Conservation (phyloP, 2,888 invertebrate genomes). For the Perizoma flavofasciatum region DNA sequence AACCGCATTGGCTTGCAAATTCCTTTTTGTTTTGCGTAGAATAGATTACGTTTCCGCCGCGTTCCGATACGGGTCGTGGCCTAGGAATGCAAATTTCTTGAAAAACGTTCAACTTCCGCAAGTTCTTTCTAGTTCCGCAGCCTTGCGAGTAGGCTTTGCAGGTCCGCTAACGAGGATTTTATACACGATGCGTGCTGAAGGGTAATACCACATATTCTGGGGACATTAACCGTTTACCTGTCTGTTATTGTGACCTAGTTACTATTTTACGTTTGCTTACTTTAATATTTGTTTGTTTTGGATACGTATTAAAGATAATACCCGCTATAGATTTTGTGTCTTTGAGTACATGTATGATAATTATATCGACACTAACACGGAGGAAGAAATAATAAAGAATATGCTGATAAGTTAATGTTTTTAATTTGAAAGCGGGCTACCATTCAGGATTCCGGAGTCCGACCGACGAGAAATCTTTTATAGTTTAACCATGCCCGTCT, state of each 20-base stretch:
- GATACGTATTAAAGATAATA: slow-evolving; percentile 22
- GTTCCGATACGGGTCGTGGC: slow-evolving; percentile 46
- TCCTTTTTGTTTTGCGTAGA: slow-evolving; percentile 33
- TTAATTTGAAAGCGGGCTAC: too few relatives aligned
- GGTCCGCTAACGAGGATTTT: slow-evolving; percentile 28
- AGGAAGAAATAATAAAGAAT: slow-evolving; percentile 9
- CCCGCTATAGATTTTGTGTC: slow-evolving; percentile 3
- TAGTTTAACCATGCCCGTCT: too few relatives aligned
- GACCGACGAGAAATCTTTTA: too few relatives aligned
- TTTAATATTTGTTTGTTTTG: slow-evolving; percentile 22
- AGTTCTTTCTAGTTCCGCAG: slow-evolving; percentile 30
- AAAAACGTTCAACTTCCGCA: slow-evolving; percentile 51
- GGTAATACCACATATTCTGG: slow-evolving; percentile 22
- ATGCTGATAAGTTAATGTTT: background rate
- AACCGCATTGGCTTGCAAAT: slow-evolving; percentile 13
- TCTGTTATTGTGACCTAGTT: slow-evolving; percentile 23
- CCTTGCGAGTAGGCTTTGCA: slow-evolving; percentile 21
- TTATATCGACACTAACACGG: slow-evolving; percentile 10
- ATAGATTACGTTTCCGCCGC: slow-evolving; percentile 49
- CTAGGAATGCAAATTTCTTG: slow-evolving; percentile 63
- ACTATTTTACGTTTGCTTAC: slow-evolving; percentile 13
- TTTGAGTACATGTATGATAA: slow-evolving; percentile 13
- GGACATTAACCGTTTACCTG: slow-evolving; percentile 10
- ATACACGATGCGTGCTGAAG: slow-evolving; percentile 29
- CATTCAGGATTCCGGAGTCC: too few relatives aligned